Conservation (phyloP, 2,113 vertebrate species). For the Grus americana region DNA sequence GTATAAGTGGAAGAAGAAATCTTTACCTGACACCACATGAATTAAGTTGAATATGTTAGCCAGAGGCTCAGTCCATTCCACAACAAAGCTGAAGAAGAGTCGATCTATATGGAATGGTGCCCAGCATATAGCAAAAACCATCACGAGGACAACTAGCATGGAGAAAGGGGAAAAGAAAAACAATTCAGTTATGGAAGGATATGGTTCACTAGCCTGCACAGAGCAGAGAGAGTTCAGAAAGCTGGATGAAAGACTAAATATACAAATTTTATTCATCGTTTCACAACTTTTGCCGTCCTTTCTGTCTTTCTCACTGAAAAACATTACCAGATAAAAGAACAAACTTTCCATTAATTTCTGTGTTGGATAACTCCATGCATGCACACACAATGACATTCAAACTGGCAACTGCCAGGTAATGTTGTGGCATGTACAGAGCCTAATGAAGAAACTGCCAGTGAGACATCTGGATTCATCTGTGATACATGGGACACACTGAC, state of each 20-base stretch:
- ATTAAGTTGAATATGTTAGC: constrained; percentile 78
- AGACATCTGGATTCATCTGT: not conserved
- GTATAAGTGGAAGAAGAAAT: not conserved
- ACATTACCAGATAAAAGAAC: not conserved
- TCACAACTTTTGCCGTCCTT: not conserved
- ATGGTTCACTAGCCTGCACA: not conserved
- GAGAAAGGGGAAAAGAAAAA: not conserved
- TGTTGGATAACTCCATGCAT: not conserved
- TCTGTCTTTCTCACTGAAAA: not conserved
- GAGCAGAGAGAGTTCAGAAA: not conserved
- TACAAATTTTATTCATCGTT: not conserved
- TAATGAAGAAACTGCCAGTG: not conserved
- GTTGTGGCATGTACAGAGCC: not conserved
- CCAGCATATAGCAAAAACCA: constrained; percentile 80
- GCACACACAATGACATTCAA: not conserved
- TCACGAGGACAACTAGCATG: constrained; percentile 74
- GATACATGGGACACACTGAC: not conserved
- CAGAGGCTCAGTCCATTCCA: constrained; percentile 78
- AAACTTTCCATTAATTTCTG: not conserved
- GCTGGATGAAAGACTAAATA: not conserved
- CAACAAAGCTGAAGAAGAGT: constrained; percentile 82
- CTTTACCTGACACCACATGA: constrained; percentile 80
- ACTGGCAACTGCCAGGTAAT: not conserved
- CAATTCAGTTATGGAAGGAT: not conserved
- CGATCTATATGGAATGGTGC: constrained; percentile 79